Evolutionary conservation across 2,888 invertebrate species (phyloP).

Genomic region (Trypoxylon attenuatum): DNA sequence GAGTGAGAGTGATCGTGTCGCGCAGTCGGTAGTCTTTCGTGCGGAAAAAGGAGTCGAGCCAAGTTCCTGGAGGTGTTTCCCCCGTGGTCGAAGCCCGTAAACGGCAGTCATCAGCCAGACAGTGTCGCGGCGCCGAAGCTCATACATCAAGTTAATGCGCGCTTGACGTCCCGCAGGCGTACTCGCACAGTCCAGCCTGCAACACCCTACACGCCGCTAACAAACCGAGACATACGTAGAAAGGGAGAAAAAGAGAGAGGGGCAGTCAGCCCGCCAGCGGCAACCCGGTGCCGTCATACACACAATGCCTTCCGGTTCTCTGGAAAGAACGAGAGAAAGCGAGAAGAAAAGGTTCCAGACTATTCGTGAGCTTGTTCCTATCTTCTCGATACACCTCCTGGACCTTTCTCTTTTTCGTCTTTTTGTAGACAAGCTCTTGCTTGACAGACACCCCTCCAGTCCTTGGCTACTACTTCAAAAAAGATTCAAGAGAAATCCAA

Average conservation of each 20-base stretch:
- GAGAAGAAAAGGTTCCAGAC: constrained; percentile 2
- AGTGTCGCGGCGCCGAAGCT: constrained; percentile 46
- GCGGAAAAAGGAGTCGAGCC: constrained; percentile 28
- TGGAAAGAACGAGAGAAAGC: constrained; percentile 16
- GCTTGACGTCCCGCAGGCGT: constrained; percentile 52
- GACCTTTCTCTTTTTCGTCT: too few relatives aligned
- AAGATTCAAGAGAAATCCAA: too few relatives aligned
- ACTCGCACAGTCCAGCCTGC: too few relatives aligned
- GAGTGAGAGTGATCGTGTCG: not conserved
- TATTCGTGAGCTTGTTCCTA: too few relatives aligned
- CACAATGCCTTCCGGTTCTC: constrained; percentile 58
- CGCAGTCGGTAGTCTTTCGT: constrained; percentile 7
- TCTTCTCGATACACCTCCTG: too few relatives aligned
- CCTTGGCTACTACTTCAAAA: too few relatives aligned
- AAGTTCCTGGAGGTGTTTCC: constrained; percentile 40
- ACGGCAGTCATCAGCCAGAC: constrained; percentile 47
- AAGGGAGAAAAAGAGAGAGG: too few relatives aligned
- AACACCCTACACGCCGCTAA: constrained; percentile 34
- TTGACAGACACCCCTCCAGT: too few relatives aligned
- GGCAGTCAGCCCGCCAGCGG: constrained; percentile 11
- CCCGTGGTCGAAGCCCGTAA: constrained; percentile 29
- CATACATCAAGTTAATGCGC: constrained; percentile 60
- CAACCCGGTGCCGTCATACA: constrained; percentile 12
- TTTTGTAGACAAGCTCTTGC: too few relatives aligned
- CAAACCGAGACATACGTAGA: constrained; percentile 40